Conservation (phyloP, 2,888 invertebrate species). For the Chydorus sphaericus region DNA sequence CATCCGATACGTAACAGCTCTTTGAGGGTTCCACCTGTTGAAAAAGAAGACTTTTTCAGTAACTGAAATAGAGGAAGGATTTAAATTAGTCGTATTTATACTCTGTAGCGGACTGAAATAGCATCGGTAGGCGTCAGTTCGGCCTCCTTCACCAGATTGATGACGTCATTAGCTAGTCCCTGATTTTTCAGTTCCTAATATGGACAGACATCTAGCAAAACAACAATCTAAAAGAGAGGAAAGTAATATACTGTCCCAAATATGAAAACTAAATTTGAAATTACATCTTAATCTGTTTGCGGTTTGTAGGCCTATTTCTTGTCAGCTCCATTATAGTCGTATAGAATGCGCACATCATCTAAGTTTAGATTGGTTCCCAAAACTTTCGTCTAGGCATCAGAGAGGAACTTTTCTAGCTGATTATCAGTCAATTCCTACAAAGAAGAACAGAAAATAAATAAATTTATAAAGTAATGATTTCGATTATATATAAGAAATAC, state of each 20-base stretch:
- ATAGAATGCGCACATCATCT: slow-evolving; percentile 68
- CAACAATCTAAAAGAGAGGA: slow-evolving; percentile 40
- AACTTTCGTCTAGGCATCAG: slow-evolving; percentile 52
- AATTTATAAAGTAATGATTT: slow-evolving; percentile 5
- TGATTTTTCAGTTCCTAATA: slow-evolving; percentile 78
- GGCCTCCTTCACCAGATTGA: slow-evolving; percentile 90
- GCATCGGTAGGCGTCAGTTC: slow-evolving; percentile 81
- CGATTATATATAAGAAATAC: slow-evolving; percentile 19
- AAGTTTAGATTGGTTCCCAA: slow-evolving; percentile 48
- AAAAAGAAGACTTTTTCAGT: neutral
- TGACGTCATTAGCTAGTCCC: slow-evolving; percentile 86
- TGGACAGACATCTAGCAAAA: slow-evolving; percentile 75
- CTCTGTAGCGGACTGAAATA: slow-evolving; percentile 62
- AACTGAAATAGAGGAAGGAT: neutral
- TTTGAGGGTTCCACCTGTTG: neutral
- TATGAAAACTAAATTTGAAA: slow-evolving; percentile 7
- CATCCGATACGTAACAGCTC: slow-evolving; percentile 31
- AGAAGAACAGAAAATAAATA: slow-evolving; percentile 1
- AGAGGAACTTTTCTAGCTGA: slow-evolving; percentile 59
- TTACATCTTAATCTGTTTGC: slow-evolving; percentile 67
- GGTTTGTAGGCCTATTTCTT: slow-evolving; percentile 64
- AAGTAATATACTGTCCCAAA: neutral
- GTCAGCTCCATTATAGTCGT: slow-evolving; percentile 49
- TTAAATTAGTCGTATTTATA: slow-evolving; percentile 23
- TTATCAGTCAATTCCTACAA: slow-evolving; percentile 46